Evolutionary conservation across 2,113 vertebrate species (phyloP).

Genomic region (Colistium nudipinnis): DNA sequence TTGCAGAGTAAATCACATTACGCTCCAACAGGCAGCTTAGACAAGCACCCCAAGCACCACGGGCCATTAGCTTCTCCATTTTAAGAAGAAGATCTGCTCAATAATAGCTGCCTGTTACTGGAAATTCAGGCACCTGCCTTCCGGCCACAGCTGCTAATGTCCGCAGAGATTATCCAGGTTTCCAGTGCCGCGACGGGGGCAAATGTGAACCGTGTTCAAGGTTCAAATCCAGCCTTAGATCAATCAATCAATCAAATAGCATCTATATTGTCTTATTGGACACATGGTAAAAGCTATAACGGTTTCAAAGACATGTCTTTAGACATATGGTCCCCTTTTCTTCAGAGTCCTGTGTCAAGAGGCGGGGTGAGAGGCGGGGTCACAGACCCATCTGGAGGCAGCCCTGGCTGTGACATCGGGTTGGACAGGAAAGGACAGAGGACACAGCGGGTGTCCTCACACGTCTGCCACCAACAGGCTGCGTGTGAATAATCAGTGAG

Average conservation of each 20-base stretch:
- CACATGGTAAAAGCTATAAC: too few species aligned
- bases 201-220: background rate
- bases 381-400: constrained; percentile 38
- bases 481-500: constrained; percentile 24
- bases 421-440: constrained; percentile 49
- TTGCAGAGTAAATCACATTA: constrained; percentile 70
- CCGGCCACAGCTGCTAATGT: constrained; percentile 51
- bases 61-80: constrained; percentile 68
- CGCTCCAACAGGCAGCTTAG: constrained; percentile 62
- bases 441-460: constrained; percentile 21
- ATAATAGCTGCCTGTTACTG: constrained; percentile 63
- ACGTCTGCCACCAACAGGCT: background rate
- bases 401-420: background rate
- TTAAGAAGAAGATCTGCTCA: constrained; percentile 63
- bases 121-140: constrained; percentile 69
- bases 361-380: constrained; percentile 3
- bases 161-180: constrained; percentile 55
- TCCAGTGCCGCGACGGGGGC: background rate
- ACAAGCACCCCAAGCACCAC: constrained; percentile 58
- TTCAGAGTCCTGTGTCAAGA: background rate
- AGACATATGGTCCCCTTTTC: background rate
- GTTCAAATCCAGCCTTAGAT: background rate
- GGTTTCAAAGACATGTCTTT: background rate
- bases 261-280: too few species aligned
- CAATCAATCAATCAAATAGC: too few species aligned